These are phyloP conservation scores for Bhutanitis thaidina DNA, from an alignment of 2,888 invertebrate species.

Conservation along the genomic window DNA sequence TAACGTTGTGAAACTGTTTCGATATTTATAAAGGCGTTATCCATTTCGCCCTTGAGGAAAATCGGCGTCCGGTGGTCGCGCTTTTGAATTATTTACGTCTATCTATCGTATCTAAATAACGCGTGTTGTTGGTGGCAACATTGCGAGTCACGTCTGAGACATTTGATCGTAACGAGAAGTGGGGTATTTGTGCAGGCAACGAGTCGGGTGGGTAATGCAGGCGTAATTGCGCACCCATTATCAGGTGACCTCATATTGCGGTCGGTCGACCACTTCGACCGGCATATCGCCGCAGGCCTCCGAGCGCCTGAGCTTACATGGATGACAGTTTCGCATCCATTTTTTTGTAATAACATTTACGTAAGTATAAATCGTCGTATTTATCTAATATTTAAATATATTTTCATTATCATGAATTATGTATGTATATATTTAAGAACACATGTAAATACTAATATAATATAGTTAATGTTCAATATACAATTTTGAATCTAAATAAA, in stretches of 20 bases:
- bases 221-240: conserved; percentile 73
- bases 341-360: no score
- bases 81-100: conserved; percentile 59
- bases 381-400: no score
- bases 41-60: conserved; percentile 25
- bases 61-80: conserved; percentile 51
- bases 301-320: conserved; percentile 15
- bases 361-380: no score
- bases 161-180: conserved; percentile 70
- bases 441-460: no score
- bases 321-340: conserved; percentile 5
- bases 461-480: no score
- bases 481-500: no score
- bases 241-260: conserved; percentile 75
- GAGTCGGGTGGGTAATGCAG: conserved; percentile 50
- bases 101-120: conserved; percentile 60
- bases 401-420: no score
- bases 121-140: conserved; percentile 54
- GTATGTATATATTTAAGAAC: no score
- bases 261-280: conserved; percentile 41
- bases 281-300: conserved; percentile 40
- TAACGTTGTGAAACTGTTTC: conserved; percentile 8
- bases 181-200: conserved; percentile 54
- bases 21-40: conserved; percentile 12
- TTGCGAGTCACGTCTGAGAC: conserved; percentile 68